phyloP scores from a whole-genome alignment of 2,113 vertebrate species.

The Verasper variegatus region DNA sequence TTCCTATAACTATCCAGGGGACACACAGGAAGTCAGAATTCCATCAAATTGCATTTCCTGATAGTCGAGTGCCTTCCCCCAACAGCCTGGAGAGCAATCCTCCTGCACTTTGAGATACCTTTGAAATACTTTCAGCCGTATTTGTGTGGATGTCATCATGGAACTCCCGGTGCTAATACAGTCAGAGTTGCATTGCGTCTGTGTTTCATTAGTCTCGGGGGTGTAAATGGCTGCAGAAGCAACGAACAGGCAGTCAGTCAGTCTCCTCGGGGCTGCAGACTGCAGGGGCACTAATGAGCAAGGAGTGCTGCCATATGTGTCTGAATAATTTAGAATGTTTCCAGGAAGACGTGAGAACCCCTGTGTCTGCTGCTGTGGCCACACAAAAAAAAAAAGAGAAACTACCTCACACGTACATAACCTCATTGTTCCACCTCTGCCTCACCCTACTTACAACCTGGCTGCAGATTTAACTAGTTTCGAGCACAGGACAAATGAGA shows the following conservation, averaged over 20 bases:
- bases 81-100: not conserved
- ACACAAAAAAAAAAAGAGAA: slow-evolving; percentile 2
- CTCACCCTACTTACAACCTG: not conserved
- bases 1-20: no score
- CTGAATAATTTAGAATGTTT: slow-evolving; percentile 69
- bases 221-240: slow-evolving; percentile 9
- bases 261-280: slow-evolving; percentile 12
- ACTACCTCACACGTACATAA: slow-evolving; percentile 15
- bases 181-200: not conserved
- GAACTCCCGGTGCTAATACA: not conserved
- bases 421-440: not conserved
- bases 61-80: not conserved
- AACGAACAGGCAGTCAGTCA: slow-evolving; percentile 14
- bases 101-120: not conserved
- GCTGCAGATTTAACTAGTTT: not conserved
- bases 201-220: slow-evolving; percentile 5
- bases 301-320: slow-evolving; percentile 29
- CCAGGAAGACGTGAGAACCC: slow-evolving; percentile 43
- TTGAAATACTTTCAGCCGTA: not conserved
- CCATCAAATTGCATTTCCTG: not conserved
- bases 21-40: not conserved
- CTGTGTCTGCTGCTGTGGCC: slow-evolving; percentile 20
- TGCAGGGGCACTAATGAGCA: slow-evolving; percentile 48
- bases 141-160: not conserved
- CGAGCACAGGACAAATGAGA: not conserved